Conservation (phyloP, 92 coral and sea anemone species). For the Plumapathes pennacea region DNA sequence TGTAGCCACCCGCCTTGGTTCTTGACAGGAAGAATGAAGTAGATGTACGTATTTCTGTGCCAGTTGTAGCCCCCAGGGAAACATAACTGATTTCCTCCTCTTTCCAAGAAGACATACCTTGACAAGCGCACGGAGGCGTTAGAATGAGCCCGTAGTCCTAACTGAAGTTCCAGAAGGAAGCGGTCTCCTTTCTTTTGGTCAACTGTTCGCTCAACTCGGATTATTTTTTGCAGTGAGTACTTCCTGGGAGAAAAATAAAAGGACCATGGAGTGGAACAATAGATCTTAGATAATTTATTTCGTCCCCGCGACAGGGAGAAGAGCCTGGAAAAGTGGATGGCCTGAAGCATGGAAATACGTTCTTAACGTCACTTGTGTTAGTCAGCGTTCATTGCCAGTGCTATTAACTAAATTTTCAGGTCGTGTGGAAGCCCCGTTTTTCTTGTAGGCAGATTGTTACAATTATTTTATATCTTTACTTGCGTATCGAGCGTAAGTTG, state of each 20-base stretch:
- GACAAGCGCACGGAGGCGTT: constrained; percentile 14
- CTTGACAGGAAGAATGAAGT: constrained; percentile 29
- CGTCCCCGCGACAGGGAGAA: too few species aligned
- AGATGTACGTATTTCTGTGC: constrained; percentile 10
- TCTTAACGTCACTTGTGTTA: too few species aligned
- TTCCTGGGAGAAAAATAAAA: constrained; percentile 1
- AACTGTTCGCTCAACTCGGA: constrained; percentile 16
- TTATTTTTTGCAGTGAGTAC: constrained; percentile 11
- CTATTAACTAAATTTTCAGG: too few species aligned
- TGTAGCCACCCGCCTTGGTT: constrained; percentile 35
- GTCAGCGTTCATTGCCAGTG: too few species aligned
- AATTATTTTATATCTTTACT: too few species aligned
- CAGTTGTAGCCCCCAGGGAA: constrained; percentile 23
- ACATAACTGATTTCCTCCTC: constrained; percentile 11
- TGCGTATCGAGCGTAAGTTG: too few species aligned
- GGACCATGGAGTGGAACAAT: too few species aligned
- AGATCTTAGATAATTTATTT: too few species aligned
- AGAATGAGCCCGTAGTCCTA: background rate
- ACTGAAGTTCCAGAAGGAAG: constrained; percentile 16
- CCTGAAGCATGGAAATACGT: too few species aligned
- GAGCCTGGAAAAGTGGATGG: too few species aligned
- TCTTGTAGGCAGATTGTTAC: too few species aligned
- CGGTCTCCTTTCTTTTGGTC: constrained; percentile 31
- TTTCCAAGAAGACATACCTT: constrained; percentile 17
- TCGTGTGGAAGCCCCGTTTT: too few species aligned